Evolutionary conservation across 2,797 vertebrate genomes (phyloP).

Genomic region (Syngnathus rostellatus): DNA sequence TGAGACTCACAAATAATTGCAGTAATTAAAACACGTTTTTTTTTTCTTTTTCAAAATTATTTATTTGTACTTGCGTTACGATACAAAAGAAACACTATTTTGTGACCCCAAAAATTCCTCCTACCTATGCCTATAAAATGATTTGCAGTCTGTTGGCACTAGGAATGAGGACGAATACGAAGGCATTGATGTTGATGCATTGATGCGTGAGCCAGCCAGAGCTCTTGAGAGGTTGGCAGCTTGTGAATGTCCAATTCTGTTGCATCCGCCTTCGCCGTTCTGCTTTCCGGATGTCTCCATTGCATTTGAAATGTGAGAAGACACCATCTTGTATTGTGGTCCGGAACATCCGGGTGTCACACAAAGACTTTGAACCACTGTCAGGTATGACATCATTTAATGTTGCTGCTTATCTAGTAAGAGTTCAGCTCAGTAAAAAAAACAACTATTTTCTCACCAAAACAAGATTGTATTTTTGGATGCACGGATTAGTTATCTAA

Average conservation of each 20-base stretch:
- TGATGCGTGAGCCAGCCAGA: conserved; percentile 29
- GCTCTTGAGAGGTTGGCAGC: conserved; percentile 53
- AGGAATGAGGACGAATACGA: conserved; percentile 24
- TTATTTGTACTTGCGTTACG: too few relatives aligned
- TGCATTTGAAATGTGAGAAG: conserved; percentile 27
- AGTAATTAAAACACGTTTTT: too few relatives aligned
- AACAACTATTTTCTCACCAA: too few relatives aligned
- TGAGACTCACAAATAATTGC: too few relatives aligned
- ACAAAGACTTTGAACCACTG: neutral
- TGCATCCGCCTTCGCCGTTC: conserved; percentile 25
- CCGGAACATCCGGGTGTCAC: neutral
- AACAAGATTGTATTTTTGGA: too few relatives aligned
- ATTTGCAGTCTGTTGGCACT: neutral
- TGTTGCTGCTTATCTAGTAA: too few relatives aligned
- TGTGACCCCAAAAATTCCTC: too few relatives aligned
- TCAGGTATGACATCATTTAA: too few relatives aligned
- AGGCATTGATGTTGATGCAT: conserved; percentile 45
- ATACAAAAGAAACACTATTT: too few relatives aligned
- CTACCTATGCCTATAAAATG: neutral
- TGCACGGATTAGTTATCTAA: too few relatives aligned
- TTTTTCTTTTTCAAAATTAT: too few relatives aligned
- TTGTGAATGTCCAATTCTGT: conserved; percentile 52
- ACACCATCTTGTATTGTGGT: conserved; percentile 7
- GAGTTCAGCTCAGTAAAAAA: too few relatives aligned
- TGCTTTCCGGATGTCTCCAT: conserved; percentile 24